A percentile compares a stretch with the other conserved stretches of the same genome.
Evolutionary conservation across 2,888 invertebrate genomes (phyloP).

Genomic region (Aphodius granarius): DNA sequence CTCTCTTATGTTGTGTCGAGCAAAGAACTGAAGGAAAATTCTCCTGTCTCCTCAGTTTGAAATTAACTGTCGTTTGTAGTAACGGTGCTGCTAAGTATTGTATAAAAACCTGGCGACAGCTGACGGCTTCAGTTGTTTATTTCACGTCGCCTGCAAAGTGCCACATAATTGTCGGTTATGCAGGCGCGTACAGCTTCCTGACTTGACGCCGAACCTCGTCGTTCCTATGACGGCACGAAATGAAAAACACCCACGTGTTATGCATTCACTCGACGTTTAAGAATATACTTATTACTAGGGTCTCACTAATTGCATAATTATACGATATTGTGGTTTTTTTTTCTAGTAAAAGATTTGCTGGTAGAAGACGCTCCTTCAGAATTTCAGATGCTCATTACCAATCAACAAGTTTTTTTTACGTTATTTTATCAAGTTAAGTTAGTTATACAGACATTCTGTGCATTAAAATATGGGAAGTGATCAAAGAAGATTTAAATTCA

Average conservation of each 20-base stretch:
- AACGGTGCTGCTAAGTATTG: background rate
- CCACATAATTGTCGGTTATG: background rate
- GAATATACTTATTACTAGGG: background rate
- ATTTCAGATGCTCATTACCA: too few species aligned
- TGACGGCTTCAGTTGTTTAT: background rate
- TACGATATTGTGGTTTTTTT: background rate
- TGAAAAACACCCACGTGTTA: background rate
- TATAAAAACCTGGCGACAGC: background rate
- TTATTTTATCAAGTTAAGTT: too few species aligned
- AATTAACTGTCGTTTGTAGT: background rate
- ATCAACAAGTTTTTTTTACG: too few species aligned
- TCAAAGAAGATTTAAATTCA: too few species aligned
- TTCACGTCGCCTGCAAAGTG: background rate
- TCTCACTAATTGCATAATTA: background rate
- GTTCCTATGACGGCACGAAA: background rate
- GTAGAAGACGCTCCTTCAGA: too few species aligned
- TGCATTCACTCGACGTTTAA: background rate
- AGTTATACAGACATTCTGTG: too few species aligned
- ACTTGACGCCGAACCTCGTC: background rate
- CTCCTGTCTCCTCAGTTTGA: background rate
- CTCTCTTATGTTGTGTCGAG: background rate
- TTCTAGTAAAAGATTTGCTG: too few species aligned
- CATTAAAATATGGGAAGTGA: too few species aligned
- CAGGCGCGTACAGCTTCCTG: background rate
- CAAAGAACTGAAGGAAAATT: background rate